These are phyloP conservation scores for Cetonia aurata DNA, from an alignment of 2,888 invertebrate genomes.

Conservation along the genomic window DNA sequence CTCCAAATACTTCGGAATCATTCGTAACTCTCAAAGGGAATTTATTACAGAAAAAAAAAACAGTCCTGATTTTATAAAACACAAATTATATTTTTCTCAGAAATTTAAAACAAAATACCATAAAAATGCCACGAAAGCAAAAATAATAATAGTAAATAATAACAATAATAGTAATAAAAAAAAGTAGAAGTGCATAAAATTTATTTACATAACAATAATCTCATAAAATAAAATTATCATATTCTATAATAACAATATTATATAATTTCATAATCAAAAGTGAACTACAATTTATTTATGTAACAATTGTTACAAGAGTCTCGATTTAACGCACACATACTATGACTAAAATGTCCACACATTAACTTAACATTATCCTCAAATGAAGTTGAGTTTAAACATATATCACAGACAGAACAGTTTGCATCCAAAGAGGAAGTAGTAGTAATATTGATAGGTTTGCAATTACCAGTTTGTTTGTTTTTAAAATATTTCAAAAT, in stretches of 20 bases:
- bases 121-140: background rate
- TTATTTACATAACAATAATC: slow-evolving; percentile 16
- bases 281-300: slow-evolving; percentile 12
- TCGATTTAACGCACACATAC: slow-evolving; percentile 55
- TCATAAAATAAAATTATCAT: slow-evolving; percentile 17
- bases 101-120: too few species aligned
- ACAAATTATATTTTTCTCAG: too few species aligned
- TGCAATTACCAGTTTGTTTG: slow-evolving; percentile 54
- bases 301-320: slow-evolving; percentile 57
- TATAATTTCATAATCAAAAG: background rate
- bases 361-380: slow-evolving; percentile 54
- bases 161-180: background rate
- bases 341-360: slow-evolving; percentile 61
- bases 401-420: slow-evolving; percentile 60
- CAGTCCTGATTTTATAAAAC: too few species aligned
- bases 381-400: slow-evolving; percentile 51
- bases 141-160: too few species aligned
- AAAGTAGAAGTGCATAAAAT: slow-evolving; percentile 3
- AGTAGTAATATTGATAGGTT: background rate
- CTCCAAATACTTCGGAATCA: too few species aligned
- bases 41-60: too few species aligned
- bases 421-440: slow-evolving; percentile 30
- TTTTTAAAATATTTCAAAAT: slow-evolving; percentile 57
- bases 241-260: slow-evolving; percentile 4
- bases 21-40: too few species aligned